A percentile compares a stretch with the other conserved stretches of the same genome.
These are phyloP conservation scores for Capreolus pygargus DNA, from an alignment of 2,113 vertebrate genomes.

Conservation along the genomic window DNA sequence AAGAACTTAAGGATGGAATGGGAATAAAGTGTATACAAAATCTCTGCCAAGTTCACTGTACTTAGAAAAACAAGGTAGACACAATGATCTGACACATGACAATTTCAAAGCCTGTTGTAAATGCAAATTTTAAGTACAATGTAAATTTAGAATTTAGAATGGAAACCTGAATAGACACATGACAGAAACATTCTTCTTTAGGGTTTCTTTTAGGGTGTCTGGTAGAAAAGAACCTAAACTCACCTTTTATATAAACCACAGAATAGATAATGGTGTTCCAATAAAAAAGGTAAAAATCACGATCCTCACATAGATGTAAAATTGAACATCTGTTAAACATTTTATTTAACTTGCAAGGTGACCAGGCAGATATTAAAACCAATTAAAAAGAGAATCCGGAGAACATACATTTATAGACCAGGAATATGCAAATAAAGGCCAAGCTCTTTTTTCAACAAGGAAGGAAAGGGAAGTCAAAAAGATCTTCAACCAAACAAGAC, in stretches of 20 bases:
- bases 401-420: not conserved
- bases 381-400: not conserved
- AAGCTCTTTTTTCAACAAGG: not conserved
- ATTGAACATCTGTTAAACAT: not conserved
- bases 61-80: not conserved
- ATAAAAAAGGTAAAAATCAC: conserved; percentile 14
- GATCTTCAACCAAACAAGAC: not conserved
- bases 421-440: not conserved
- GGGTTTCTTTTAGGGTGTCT: not conserved
- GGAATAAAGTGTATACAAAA: not conserved
- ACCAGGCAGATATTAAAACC: not conserved
- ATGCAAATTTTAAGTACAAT: not conserved
- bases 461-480: not conserved
- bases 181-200: not conserved
- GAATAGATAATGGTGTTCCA: not conserved
- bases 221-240: not conserved
- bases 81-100: not conserved
- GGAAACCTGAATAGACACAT: not conserved
- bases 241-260: not conserved
- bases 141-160: not conserved
- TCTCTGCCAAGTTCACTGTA: not conserved
- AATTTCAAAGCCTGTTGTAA: not conserved
- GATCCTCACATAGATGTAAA: not conserved
- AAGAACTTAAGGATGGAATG: not conserved
- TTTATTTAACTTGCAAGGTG: not conserved